phyloP scores from a whole-genome alignment of 2,113 vertebrate species.

The Pogona vitticeps region DNA sequence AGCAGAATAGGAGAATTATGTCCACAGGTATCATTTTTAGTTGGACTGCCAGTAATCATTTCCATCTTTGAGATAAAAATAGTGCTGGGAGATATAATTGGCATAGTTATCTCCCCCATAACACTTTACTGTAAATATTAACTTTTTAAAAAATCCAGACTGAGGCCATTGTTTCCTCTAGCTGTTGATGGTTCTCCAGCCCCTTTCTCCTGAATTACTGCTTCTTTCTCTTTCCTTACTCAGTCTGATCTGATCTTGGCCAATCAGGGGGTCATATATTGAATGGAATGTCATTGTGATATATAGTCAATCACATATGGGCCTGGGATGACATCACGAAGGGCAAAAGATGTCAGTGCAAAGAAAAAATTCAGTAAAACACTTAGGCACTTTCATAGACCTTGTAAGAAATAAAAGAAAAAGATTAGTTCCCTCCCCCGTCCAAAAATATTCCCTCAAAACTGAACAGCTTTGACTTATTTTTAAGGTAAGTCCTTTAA shows the following conservation, averaged over 20 bases:
- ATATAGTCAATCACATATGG: background rate
- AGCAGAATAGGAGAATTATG: too few species aligned
- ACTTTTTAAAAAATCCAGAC: background rate
- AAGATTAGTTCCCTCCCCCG: background rate
- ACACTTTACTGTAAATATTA: background rate
- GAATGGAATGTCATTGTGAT: background rate
- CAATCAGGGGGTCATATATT: background rate
- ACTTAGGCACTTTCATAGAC: background rate
- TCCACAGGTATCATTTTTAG: background rate
- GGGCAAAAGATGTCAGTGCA: background rate
- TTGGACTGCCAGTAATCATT: background rate
- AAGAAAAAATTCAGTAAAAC: background rate
- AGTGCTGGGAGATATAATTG: background rate
- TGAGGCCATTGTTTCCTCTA: background rate
- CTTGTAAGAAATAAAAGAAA: background rate
- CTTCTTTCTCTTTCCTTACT: background rate
- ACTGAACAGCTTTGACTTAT: background rate
- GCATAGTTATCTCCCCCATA: background rate
- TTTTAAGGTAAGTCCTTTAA: background rate
- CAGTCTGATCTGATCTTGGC: background rate
- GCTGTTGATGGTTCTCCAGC: background rate
- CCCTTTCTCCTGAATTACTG: background rate
- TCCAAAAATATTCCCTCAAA: background rate
- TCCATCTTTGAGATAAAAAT: background rate
- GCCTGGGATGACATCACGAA: background rate